Evolutionary conservation across 2,797 vertebrate genomes (phyloP).

Genomic region (Zonotrichia albicollis): DNA sequence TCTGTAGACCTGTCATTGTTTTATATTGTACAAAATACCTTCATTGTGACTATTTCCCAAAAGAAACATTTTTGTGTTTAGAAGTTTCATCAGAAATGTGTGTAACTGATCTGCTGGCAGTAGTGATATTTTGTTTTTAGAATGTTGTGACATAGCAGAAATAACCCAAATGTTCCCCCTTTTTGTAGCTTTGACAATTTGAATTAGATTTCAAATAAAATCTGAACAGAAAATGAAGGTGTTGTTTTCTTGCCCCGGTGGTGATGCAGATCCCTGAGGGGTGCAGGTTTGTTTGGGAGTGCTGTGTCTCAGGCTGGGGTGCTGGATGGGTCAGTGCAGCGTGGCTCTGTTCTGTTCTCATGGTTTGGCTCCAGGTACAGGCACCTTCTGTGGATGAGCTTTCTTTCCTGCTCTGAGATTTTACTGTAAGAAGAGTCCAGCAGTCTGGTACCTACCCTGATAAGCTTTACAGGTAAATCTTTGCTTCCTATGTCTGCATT

Average conservation of each 20-base stretch:
- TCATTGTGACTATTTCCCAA: slow-evolving; percentile 81
- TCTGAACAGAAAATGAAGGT: slow-evolving; percentile 77
- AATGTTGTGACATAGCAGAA: slow-evolving; percentile 82
- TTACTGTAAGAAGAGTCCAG: background rate
- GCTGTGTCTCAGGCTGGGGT: slow-evolving; percentile 53
- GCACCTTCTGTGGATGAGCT: background rate
- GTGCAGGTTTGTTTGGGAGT: slow-evolving; percentile 55
- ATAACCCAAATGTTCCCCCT: slow-evolving; percentile 80
- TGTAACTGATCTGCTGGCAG: slow-evolving; percentile 86
- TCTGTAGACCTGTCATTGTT: slow-evolving; percentile 88
- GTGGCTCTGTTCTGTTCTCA: background rate
- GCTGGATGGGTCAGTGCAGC: background rate
- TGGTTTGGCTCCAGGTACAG: background rate
- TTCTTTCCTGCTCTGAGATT: background rate
- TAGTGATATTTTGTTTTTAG: slow-evolving; percentile 90
- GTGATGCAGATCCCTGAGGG: slow-evolving; percentile 35
- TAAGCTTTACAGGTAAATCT: background rate
- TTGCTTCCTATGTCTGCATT: background rate
- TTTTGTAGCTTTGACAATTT: slow-evolving; percentile 95
- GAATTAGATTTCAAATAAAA: slow-evolving; percentile 93
- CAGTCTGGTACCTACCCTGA: background rate
- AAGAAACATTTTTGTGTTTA: slow-evolving; percentile 85
- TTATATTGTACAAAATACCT: slow-evolving; percentile 96
- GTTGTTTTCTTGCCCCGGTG: slow-evolving; percentile 74
- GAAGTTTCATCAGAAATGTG: slow-evolving; percentile 83